A percentile compares a stretch with the other conserved stretches of the same genome.
Evolutionary conservation across 2,888 invertebrate genomes (phyloP).

Genomic region (Nomada ferruginata): DNA sequence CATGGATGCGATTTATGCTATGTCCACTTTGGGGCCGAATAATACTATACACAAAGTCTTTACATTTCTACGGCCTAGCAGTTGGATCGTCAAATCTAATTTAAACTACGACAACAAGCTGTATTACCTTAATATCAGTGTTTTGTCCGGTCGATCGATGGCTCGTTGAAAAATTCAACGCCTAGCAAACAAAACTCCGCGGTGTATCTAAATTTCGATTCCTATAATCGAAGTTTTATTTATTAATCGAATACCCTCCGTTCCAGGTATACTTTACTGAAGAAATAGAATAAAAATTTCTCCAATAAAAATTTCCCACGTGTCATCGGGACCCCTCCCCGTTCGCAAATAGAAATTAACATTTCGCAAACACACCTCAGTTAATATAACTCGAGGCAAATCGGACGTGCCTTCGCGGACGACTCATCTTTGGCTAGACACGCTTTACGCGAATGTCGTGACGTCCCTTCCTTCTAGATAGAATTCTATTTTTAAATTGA

Average conservation of each 20-base stretch:
- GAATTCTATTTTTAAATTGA: conserved; percentile 55
- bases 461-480: conserved; percentile 40
- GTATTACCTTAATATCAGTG: background rate
- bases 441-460: conserved; percentile 15
- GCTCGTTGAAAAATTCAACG: too few species aligned
- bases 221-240: too few species aligned
- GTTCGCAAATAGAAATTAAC: background rate
- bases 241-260: too few species aligned
- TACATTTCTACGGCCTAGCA: background rate
- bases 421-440: conserved; percentile 20
- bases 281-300: too few species aligned
- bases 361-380: conserved; percentile 2
- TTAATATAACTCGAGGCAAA: background rate
- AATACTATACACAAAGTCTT: background rate
- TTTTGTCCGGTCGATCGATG: background rate
- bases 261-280: too few species aligned
- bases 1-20: too few species aligned
- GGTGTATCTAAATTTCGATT: too few species aligned
- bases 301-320: too few species aligned
- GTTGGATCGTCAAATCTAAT: background rate
- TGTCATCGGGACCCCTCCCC: background rate
- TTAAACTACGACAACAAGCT: background rate
- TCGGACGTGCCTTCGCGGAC: background rate
- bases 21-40: background rate
- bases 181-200: too few species aligned